Evolutionary conservation across 2,113 vertebrate genomes (phyloP).

Genomic region (Antennarius striatus): DNA sequence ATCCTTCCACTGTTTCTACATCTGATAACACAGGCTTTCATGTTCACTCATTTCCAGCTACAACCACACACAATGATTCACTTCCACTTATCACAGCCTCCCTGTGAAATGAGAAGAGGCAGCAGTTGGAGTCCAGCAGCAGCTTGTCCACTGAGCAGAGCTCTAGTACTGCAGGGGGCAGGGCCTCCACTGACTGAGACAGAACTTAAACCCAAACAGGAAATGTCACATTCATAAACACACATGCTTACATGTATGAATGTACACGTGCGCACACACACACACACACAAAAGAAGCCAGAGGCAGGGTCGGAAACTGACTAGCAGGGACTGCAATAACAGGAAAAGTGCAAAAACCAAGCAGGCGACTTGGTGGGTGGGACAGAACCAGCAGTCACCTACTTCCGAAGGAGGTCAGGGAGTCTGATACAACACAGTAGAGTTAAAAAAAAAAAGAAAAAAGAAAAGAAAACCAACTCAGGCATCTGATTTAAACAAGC

Average conservation of each 20-base stretch:
- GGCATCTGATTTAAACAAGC: neutral
- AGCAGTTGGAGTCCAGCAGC: constrained; percentile 27
- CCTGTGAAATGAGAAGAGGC: constrained; percentile 26
- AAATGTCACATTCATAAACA: constrained; percentile 23
- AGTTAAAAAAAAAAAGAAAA: neutral
- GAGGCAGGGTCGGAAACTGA: constrained; percentile 54
- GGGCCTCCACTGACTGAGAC: constrained; percentile 32
- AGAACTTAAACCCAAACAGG: constrained; percentile 67
- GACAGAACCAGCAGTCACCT: constrained; percentile 1
- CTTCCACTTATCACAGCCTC: neutral
- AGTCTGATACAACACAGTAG: neutral
- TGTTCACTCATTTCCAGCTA: neutral
- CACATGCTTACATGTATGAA: no score
- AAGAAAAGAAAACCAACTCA: constrained; percentile 13
- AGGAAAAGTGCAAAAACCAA: constrained; percentile 60
- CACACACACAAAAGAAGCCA: neutral
- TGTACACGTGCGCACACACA: neutral
- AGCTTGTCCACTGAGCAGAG: constrained; percentile 82
- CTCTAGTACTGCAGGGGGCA: constrained; percentile 73
- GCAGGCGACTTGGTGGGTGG: constrained; percentile 12
- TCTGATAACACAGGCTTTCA: neutral
- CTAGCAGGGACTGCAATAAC: constrained; percentile 60
- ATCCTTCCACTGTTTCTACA: neutral
- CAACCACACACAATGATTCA: no score
- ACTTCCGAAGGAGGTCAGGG: constrained; percentile 8